A percentile compares a stretch with the other conserved stretches of the same genome.
Conservation (phyloP, 2,888 invertebrate genomes). For the Ormyrus nitidulus region DNA sequence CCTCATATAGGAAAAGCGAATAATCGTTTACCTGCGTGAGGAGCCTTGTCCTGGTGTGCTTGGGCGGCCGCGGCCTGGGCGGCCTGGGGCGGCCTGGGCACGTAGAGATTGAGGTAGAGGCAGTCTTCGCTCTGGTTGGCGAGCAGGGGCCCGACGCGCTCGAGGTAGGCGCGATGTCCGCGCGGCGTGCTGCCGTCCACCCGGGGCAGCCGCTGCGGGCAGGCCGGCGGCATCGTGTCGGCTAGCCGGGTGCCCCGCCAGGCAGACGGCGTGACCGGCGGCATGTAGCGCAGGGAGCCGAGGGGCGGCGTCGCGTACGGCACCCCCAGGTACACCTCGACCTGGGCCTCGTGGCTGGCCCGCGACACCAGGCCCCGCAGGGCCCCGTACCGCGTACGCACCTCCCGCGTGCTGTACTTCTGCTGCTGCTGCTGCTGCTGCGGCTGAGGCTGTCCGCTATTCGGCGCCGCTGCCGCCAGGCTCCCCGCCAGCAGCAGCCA, state of each 20-base stretch:
- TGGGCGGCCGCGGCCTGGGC: neutral
- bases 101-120: conserved; percentile 96
- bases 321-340: conserved; percentile 94
- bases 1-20: too few relatives aligned
- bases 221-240: conserved; percentile 89
- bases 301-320: conserved; percentile 95
- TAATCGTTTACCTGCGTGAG: conserved; percentile 37
- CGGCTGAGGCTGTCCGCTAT: neutral
- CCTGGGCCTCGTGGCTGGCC: conserved; percentile 87
- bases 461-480: neutral
- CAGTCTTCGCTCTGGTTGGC: conserved; percentile 98
- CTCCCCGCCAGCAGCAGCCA: neutral
- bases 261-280: conserved; percentile 90
- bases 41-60: conserved; percentile 4
- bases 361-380: conserved; percentile 90
- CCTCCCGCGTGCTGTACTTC: conserved; percentile 88
- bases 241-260: conserved; percentile 89
- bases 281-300: conserved; percentile 95
- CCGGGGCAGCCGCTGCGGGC: conserved; percentile 87
- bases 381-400: conserved; percentile 93
- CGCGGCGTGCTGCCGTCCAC: conserved; percentile 81
- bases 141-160: conserved; percentile 88
- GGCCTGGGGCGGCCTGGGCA: conserved; percentile 81
- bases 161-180: conserved; percentile 89
- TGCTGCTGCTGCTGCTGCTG: conserved; percentile 14